Conservation (phyloP, 2,113 vertebrate genomes). For the Microcebus tavaratra region DNA sequence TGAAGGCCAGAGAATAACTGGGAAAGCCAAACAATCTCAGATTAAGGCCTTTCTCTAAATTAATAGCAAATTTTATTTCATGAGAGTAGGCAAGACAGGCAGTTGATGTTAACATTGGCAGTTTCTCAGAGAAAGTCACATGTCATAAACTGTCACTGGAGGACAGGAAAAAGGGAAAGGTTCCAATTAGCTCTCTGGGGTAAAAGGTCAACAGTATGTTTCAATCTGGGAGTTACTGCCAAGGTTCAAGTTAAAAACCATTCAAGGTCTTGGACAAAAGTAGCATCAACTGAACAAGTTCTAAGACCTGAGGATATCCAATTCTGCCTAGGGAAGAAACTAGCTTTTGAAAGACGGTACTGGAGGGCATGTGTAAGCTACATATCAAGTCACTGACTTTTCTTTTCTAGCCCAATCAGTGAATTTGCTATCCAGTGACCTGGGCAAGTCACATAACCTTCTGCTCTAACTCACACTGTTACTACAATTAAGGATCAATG, state of each 20-base stretch:
- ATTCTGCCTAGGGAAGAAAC: background rate
- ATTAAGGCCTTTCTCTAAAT: slow-evolving; percentile 28
- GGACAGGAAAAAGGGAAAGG: slow-evolving; percentile 5
- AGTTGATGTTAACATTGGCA: background rate
- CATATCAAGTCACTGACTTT: background rate
- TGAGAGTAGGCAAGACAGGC: background rate
- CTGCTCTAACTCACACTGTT: background rate
- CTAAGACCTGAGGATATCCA: background rate
- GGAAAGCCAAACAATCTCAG: slow-evolving; percentile 8
- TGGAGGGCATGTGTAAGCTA: background rate
- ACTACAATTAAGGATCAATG: background rate
- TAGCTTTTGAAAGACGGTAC: background rate
- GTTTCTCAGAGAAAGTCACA: slow-evolving; percentile 46
- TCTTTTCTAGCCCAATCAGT: background rate
- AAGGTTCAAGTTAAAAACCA: slow-evolving; percentile 48
- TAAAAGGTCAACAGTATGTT: slow-evolving; percentile 20
- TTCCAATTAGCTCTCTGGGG: background rate
- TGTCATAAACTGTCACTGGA: background rate
- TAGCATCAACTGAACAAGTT: background rate
- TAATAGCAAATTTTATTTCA: slow-evolving; percentile 25
- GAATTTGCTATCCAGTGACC: background rate
- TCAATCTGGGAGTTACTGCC: slow-evolving; percentile 18
- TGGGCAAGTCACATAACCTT: background rate
- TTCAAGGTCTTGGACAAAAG: slow-evolving; percentile 26
- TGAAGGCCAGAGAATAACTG: slow-evolving; percentile 15